Evolutionary conservation across 2,113 vertebrate species (phyloP).

Genomic region (Poeciliopsis prolifica): DNA sequence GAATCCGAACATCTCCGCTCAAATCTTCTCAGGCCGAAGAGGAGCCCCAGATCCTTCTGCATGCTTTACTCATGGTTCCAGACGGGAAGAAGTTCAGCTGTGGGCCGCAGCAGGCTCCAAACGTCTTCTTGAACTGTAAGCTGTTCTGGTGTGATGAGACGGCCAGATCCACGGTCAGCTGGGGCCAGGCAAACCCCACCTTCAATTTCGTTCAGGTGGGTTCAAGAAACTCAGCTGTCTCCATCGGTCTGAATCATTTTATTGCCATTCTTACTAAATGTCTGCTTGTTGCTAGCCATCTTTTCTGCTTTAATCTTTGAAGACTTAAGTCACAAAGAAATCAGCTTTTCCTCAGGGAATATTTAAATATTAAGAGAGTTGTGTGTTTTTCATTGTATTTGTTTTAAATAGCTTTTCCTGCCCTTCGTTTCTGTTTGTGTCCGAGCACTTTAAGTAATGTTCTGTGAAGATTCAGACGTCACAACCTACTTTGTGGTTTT

Average conservation of each 20-base stretch:
- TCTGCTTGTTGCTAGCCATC: too few relatives aligned
- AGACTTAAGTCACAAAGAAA: too few relatives aligned
- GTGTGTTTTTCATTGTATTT: too few relatives aligned
- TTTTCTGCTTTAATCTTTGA: too few relatives aligned
- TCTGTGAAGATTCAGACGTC: too few relatives aligned
- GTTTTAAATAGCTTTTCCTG: too few relatives aligned
- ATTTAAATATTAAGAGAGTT: too few relatives aligned
- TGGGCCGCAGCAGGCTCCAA: constrained; percentile 72
- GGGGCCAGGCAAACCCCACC: constrained; percentile 85
- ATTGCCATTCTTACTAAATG: too few relatives aligned
- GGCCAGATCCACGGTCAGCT: constrained; percentile 82
- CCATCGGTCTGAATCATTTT: too few relatives aligned
- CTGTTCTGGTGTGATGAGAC: constrained; percentile 88
- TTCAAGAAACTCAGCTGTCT: background rate
- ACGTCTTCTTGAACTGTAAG: constrained; percentile 91
- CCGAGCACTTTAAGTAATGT: too few relatives aligned
- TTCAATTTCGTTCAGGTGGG: constrained; percentile 91
- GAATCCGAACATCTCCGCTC: constrained; percentile 12
- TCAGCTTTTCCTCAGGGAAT: too few relatives aligned
- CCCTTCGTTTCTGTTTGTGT: too few relatives aligned
- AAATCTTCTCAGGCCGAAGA: constrained; percentile 48
- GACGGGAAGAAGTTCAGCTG: constrained; percentile 86
- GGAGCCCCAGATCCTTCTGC: constrained; percentile 77
- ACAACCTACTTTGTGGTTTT: background rate
- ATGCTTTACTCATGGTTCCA: constrained; percentile 90